phyloP scores from a whole-genome alignment of 2,888 invertebrate species.

The Aphrophora alni region DNA sequence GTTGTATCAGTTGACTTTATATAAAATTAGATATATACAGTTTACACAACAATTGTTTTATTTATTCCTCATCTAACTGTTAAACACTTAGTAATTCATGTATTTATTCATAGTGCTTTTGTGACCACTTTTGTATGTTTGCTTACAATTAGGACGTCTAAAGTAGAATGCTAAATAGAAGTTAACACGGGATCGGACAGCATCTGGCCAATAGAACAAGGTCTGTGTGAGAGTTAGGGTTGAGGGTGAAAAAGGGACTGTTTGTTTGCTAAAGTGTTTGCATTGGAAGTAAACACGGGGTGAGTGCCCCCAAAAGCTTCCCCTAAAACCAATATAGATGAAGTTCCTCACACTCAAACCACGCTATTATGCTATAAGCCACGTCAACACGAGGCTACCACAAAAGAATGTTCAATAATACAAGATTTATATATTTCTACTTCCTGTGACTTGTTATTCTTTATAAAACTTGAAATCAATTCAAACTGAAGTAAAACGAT shows the following conservation, averaged over 20 bases:
- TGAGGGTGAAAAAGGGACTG: neutral
- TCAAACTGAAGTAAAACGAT: neutral
- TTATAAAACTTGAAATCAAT: neutral
- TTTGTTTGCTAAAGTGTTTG: conserved; percentile 31
- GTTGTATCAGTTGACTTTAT: no score
- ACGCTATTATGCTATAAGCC: neutral
- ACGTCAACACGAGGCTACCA: neutral
- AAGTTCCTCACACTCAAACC: neutral
- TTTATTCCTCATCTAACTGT: neutral
- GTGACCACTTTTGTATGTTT: conserved; percentile 16
- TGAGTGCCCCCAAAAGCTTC: conserved; percentile 28
- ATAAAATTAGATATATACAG: no score
- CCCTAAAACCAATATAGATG: conserved; percentile 34
- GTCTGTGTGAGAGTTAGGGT: neutral
- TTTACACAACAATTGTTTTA: no score
- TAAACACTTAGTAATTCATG: neutral
- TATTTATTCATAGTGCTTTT: neutral
- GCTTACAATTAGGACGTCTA: conserved; percentile 32
- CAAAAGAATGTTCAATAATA: neutral
- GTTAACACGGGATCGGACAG: conserved; percentile 28
- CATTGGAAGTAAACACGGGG: conserved; percentile 32
- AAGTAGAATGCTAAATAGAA: conserved; percentile 10
- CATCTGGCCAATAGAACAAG: conserved; percentile 22
- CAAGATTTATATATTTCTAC: neutral
- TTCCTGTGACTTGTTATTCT: no score